Base-by-base conservation (phyloP, 1,140 invertebrate species). In the Apis mellifera region DNA sequence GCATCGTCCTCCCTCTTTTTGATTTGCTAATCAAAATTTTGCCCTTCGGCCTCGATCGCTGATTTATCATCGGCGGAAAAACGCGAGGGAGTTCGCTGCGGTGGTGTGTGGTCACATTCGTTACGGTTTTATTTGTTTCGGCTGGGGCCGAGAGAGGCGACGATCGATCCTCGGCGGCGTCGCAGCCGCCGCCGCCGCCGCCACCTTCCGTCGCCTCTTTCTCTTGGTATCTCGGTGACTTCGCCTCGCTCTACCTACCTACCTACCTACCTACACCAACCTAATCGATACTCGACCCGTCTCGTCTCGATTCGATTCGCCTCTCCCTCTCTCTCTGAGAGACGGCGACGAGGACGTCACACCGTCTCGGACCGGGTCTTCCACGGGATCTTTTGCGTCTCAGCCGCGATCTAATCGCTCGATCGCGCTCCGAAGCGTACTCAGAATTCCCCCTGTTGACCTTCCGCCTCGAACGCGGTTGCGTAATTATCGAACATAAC, bases 281-380 rank as follows among this genome's bases (percentile, higher is more conserved):
- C 87, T 85, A 87, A 88, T 88, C 87, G 87, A 88, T 88, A 88
- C 80, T 83, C 83, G 83, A 88, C 86, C 83, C 79, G 79, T 79
- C 83, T 85, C 83, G 78, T 85, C 80, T 79, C 83, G 76, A 87
- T 87, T 85, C 86, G 80, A 87, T 79, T 72, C 80, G 73, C 68
- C 77, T 60, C 72, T 64, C 65, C 7, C 3, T 42, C 32, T 5
- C 32, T 42, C 13, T 21, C 23, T 42, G 55, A 84, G 60, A 55
- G 15, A 70, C 52, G 52, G 4, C 26, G 65, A 42, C 19, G 26
- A n/a, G 48, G 62, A 60, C 52, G 62, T n/a, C 42, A 52, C 48
- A 42, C 13, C 42, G 71, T 57, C 84, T 74, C 57, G 42, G 23
- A 59, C n/a, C 23, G 15, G 48, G 70, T 32, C 73, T 84, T 82